phyloP scores from a whole-genome alignment of 2,888 invertebrate species.

The Noctuana brunneofusca region DNA sequence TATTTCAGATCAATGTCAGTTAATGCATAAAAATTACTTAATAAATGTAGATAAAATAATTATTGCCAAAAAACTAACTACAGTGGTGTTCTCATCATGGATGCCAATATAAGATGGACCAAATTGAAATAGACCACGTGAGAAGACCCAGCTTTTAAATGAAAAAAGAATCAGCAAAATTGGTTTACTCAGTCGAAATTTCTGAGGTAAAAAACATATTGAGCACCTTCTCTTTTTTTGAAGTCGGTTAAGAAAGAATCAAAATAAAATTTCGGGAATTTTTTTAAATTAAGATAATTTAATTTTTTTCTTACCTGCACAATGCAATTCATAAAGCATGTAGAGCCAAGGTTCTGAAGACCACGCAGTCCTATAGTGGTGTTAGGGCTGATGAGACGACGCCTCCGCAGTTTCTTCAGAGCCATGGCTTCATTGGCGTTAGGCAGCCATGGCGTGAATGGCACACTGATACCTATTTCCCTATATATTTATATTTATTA shows the following conservation, averaged over 20 bases:
- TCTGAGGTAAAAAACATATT: neutral
- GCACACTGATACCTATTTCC: constrained; percentile 83
- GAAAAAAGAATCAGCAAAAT: too few species aligned
- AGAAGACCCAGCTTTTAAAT: too few species aligned
- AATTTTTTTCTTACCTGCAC: constrained; percentile 85
- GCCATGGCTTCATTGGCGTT: constrained; percentile 89
- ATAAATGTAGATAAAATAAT: too few species aligned
- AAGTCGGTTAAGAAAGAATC: too few species aligned
- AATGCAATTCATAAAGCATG: constrained; percentile 99
- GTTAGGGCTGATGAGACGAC: constrained; percentile 90
- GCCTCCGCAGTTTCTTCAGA: constrained; percentile 88
- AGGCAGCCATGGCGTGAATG: constrained; percentile 91
- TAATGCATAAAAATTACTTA: too few species aligned
- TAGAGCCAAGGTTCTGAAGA: constrained; percentile 96
- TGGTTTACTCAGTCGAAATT: neutral
- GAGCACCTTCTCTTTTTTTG: neutral
- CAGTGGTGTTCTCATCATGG: too few species aligned
- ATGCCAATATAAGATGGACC: too few species aligned
- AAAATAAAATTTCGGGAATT: too few species aligned
- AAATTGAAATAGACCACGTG: too few species aligned
- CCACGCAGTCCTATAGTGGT: constrained; percentile 96
- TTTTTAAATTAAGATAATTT: too few species aligned
- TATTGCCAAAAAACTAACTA: too few species aligned
- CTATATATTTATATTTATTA: constrained; percentile 51
- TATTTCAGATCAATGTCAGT: too few species aligned